phyloP scores from a whole-genome alignment of 2,888 invertebrate genomes.

The Lithophane ornitopus region DNA sequence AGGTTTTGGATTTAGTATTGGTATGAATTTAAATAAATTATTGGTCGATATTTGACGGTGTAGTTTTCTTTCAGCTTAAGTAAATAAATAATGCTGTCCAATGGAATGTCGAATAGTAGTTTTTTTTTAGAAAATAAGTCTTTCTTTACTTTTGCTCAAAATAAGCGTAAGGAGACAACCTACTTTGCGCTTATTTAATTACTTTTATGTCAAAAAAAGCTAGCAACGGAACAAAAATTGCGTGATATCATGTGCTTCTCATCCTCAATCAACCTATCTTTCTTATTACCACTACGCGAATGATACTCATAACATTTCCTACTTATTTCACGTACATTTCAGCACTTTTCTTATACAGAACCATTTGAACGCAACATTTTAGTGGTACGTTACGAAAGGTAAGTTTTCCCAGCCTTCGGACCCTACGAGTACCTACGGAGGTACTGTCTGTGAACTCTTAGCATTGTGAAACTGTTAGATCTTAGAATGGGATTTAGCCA shows the following conservation, averaged over 20 bases:
- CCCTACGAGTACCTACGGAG: constrained; percentile 62
- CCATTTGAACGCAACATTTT: constrained; percentile 49
- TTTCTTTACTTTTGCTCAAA: no score
- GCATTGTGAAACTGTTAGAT: constrained; percentile 59
- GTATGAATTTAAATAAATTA: neutral
- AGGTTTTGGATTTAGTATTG: neutral
- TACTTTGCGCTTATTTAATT: no score
- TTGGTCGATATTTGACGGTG: neutral
- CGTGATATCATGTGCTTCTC: no score
- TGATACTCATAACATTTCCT: constrained; percentile 2
- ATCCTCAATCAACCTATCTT: no score
- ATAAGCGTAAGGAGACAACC: no score
- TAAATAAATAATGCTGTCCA: no score
- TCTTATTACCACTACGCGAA: constrained; percentile 4
- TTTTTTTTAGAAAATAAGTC: no score
- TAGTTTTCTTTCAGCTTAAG: neutral
- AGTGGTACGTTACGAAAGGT: constrained; percentile 69
- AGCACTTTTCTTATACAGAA: neutral
- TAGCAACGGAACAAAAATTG: no score
- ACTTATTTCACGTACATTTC: neutral
- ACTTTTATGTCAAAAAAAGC: no score
- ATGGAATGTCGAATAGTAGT: no score
- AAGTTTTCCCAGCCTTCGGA: constrained; percentile 81
- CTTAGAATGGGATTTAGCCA: constrained; percentile 40
- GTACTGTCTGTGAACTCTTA: constrained; percentile 45